Base-by-base conservation (phyloP, 2,888 invertebrate genomes). In the Lasioglossum malachurum region DNA sequence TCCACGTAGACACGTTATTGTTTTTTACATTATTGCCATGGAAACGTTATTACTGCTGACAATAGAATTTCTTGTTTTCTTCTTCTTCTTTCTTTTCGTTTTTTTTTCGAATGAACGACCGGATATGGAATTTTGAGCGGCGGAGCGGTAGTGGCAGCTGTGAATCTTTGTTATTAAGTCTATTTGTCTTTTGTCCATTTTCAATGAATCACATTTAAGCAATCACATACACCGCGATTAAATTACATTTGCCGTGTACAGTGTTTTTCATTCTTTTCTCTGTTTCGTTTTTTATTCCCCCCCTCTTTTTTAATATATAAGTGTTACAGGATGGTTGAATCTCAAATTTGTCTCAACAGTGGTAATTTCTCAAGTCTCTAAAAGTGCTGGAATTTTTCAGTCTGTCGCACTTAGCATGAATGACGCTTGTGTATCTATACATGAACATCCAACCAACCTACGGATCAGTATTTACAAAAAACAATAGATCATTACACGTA, bases 21-120 rank as follows among this genome's bases (percentile, higher is more conserved):
- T 79, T 80, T 82, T 82, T 71, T 14, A 88, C 53, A 87, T 90
- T 90, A 89, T 88, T 91, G 88, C 91, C 91, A 91, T 91, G 91
- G 91, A 88, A 91, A 91, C 89, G 83, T 91, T 89, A 91, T 91
- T 91, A 91, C 91, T 91, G 91, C 91, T 88, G 84, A 91, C 87
- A 87, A 88, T 86, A 91, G 38, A 38, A 41, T 71, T 71, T 14
- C n/a, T 41, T 64, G 8, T 71, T 71, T n/a, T 57, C 57, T 41
- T 41, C 69, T 38, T 38, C 38, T 38, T 38, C 38, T 69, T 23
- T 38, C 35, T 84, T 80, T 83, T 83, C 23, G 3, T 44, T 69
- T 38, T 77, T 83, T 83, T 74, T 64, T 72, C 38, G 86, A 91
- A 91, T 72, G 72, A 87, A 88, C 64, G 75, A 87, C 75, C 80